phyloP scores from a whole-genome alignment of 2,888 invertebrate species.

The Acrocyrtus sp. region DNA sequence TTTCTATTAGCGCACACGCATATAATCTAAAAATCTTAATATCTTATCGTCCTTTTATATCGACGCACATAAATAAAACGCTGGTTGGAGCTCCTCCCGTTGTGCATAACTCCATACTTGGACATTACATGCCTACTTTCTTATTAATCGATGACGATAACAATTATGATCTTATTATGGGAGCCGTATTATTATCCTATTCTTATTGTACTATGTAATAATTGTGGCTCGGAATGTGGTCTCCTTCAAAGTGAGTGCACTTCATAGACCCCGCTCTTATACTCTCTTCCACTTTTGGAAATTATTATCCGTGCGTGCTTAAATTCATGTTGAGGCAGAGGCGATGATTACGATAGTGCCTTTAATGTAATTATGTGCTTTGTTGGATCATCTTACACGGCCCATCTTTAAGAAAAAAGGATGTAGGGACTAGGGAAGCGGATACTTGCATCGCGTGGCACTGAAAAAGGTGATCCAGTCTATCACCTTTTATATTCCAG shows the following conservation, averaged over 20 bases:
- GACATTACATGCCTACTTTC: constrained; percentile 25
- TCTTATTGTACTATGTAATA: constrained; percentile 2
- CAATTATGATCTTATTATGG: constrained; percentile 39
- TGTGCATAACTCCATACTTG: constrained; percentile 19
- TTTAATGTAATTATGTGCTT: constrained; percentile 6
- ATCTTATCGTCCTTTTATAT: too few species aligned
- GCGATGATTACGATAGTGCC: too few species aligned
- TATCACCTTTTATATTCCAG: constrained; percentile 11
- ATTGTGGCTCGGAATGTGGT: constrained; percentile 20
- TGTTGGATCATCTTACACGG: constrained; percentile 10
- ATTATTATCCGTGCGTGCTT: too few species aligned
- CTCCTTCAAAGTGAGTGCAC: too few species aligned
- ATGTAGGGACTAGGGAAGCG: too few species aligned
- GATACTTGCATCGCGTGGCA: too few species aligned
- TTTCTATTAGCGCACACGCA: constrained; percentile 24
- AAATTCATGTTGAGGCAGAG: too few species aligned
- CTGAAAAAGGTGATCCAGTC: constrained; percentile 22
- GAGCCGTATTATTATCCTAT: constrained; percentile 10
- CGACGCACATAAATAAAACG: neutral
- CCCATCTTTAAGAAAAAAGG: constrained; percentile 23
- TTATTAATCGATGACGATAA: constrained; percentile 43
- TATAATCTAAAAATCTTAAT: too few species aligned
- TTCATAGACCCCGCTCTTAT: too few species aligned
- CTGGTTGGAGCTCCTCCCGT: too few species aligned
- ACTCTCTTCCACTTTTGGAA: too few species aligned